These are phyloP conservation scores for Rhodophaea formosa DNA, from an alignment of 2,888 invertebrate genomes.

Conservation along the genomic window DNA sequence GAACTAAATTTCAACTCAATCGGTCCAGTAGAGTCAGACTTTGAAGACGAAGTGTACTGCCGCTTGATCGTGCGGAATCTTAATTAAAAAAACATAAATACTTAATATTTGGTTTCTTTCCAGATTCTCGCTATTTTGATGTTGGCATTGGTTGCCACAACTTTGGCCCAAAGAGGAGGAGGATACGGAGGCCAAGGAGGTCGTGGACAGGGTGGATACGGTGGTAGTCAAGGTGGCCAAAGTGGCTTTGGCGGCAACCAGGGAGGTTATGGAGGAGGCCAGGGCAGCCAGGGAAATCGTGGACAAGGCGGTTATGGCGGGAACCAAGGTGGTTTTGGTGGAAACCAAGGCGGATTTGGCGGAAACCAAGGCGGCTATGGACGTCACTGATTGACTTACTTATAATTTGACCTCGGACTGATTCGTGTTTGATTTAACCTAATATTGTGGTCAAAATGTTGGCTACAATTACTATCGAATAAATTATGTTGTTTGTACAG, in stretches of 20 bases:
- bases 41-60: too few relatives aligned
- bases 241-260: constrained; percentile 16
- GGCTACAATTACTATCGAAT: too few relatives aligned
- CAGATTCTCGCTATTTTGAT: constrained; percentile 14
- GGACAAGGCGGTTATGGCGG: constrained; percentile 28
- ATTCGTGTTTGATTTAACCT: background rate
- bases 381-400: background rate
- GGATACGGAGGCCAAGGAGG: constrained; percentile 26
- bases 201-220: constrained; percentile 20
- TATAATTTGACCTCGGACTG: background rate
- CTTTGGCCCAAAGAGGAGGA: constrained; percentile 31
- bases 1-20: too few relatives aligned
- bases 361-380: background rate
- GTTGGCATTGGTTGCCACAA: constrained; percentile 9
- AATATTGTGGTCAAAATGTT: too few relatives aligned
- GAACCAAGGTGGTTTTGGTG: constrained; percentile 31
- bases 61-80: too few relatives aligned
- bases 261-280: constrained; percentile 25
- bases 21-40: too few relatives aligned
- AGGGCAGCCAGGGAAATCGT: constrained; percentile 6
- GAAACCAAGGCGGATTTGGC: too few relatives aligned
- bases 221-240: constrained; percentile 21
- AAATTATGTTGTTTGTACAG: too few relatives aligned
- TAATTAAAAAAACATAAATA: background rate
- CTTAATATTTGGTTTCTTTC: background rate